These are phyloP conservation scores for Sitobion miscanthi DNA, from an alignment of 1,140 invertebrate species.

Conservation along the genomic window DNA sequence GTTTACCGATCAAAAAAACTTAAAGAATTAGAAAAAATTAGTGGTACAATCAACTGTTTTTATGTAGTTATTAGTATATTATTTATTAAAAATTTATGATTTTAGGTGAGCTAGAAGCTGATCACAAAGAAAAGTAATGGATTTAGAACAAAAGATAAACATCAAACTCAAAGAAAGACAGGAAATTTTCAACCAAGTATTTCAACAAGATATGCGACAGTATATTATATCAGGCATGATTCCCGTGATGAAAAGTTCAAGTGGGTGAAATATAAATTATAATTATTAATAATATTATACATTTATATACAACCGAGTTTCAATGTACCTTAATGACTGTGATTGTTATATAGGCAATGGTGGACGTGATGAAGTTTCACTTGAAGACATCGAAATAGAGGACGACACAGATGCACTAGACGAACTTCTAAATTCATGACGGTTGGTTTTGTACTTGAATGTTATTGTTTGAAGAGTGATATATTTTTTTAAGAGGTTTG, in stretches of 20 bases:
- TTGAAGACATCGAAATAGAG: conserved; percentile 68
- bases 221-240: conserved; percentile 65
- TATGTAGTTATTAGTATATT: too few species aligned
- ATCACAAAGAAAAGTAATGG: conserved; percentile 68
- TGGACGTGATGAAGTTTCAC: conserved; percentile 60
- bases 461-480: conserved; percentile 23
- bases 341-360: conserved; percentile 59
- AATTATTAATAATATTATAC: neutral
- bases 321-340: neutral
- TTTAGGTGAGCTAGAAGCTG: conserved; percentile 67
- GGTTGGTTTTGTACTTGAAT: conserved; percentile 10
- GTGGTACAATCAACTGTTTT: conserved; percentile 64
- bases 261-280: neutral
- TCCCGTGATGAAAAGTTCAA: conserved; percentile 46
- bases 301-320: neutral
- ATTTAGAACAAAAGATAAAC: conserved; percentile 68
- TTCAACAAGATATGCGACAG: conserved; percentile 71
- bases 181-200: conserved; percentile 73
- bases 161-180: conserved; percentile 70
- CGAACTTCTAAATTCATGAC: conserved; percentile 60
- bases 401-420: conserved; percentile 66
- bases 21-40: conserved; percentile 67
- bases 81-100: conserved; percentile 35
- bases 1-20: conserved; percentile 72
- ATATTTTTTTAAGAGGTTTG: conserved; percentile 23